phyloP scores from a whole-genome alignment of 2,797 vertebrate species.

The Triplophysa bombifrons region DNA sequence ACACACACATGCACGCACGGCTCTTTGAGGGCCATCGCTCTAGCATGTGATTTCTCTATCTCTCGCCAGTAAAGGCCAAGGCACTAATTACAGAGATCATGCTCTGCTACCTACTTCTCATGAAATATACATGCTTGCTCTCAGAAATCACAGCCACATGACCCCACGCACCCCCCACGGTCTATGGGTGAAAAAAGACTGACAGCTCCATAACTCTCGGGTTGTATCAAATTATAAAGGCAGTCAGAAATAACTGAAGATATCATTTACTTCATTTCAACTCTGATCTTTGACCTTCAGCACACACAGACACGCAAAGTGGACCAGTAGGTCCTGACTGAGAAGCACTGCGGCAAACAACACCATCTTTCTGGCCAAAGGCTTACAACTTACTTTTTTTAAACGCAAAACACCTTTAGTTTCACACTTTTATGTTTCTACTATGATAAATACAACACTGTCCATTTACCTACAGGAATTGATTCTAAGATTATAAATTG shows the following conservation, averaged over 20 bases:
- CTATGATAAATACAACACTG: not conserved
- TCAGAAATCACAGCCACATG: conserved; percentile 9
- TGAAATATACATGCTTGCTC: conserved; percentile 38
- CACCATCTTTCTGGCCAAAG: not conserved
- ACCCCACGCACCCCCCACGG: conserved; percentile 4
- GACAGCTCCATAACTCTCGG: conserved; percentile 33
- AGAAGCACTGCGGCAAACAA: not conserved
- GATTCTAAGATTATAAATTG: not conserved
- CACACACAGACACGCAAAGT: not conserved
- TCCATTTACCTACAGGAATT: not conserved
- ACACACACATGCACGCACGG: not conserved
- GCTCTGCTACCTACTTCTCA: conserved; percentile 14
- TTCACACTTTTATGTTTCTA: not conserved
- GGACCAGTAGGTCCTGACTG: not conserved
- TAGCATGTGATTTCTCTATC: not conserved
- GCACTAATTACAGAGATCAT: conserved; percentile 41
- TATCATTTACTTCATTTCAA: conserved; percentile 33
- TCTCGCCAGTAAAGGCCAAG: conserved; percentile 11
- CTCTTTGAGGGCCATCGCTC: not conserved
- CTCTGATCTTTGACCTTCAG: conserved; percentile 17
- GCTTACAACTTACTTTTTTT: not conserved
- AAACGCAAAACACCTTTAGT: not conserved
- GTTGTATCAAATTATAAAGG: conserved; percentile 31
- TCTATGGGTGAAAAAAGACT: not conserved
- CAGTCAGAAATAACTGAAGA: conserved; percentile 30